Conservation (phyloP, 2,888 invertebrate genomes). For the Oligia strigilis region DNA sequence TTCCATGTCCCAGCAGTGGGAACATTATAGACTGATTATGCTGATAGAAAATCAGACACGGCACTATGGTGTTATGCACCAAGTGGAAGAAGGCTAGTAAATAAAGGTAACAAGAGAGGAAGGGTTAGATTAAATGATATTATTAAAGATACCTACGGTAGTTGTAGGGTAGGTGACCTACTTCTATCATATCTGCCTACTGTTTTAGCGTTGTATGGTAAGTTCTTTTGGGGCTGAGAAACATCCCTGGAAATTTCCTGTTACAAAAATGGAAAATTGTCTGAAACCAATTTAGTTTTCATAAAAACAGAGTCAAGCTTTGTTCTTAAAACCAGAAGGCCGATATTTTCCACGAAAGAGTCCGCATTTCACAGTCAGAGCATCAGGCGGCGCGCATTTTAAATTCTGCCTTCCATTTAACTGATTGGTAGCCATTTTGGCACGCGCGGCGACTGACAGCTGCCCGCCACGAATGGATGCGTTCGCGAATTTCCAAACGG, state of each 20-base stretch:
- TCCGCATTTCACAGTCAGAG: not conserved
- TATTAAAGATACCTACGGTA: not conserved
- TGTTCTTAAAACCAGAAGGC: not conserved
- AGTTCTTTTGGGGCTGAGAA: not conserved
- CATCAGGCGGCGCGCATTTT: not conserved
- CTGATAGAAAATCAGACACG: not conserved
- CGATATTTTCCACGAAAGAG: not conserved
- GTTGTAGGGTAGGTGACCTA: not conserved
- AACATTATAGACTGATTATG: not conserved
- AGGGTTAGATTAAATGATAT: not conserved
- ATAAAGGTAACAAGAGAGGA: not conserved
- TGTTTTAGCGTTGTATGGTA: not conserved
- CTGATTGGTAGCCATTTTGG: conserved; percentile 49
- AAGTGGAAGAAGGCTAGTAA: not conserved
- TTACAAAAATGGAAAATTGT: not conserved
- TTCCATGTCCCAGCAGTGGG: not conserved
- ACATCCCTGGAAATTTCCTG: not conserved
- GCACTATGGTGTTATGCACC: not conserved
- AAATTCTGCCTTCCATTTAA: conserved; percentile 27
- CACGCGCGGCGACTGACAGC: conserved; percentile 54
- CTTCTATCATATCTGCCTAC: not conserved
- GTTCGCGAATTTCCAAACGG: conserved; percentile 56
- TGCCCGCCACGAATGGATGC: conserved; percentile 54
- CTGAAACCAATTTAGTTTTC: not conserved
- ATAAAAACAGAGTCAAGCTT: not conserved